Evolutionary conservation across 1,140 invertebrate genomes (phyloP).

Genomic region (Drosophila serrata): DNA sequence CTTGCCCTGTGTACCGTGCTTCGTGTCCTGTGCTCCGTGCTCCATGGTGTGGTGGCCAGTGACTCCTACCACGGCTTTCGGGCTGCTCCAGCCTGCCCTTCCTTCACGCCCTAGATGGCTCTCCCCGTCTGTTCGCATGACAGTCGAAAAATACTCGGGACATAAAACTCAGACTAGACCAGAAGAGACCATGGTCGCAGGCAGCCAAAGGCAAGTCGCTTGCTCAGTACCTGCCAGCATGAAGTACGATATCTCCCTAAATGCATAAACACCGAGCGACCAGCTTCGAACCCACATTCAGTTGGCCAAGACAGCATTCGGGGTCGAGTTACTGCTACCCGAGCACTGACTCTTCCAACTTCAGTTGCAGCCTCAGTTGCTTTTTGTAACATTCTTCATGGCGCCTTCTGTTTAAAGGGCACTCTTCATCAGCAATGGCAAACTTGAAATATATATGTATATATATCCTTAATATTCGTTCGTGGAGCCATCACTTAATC

Average conservation of each 20-base stretch:
- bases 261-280: constrained; percentile 56
- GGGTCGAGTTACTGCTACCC: background rate
- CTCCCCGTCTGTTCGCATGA: constrained; percentile 7
- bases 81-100: background rate
- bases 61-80: background rate
- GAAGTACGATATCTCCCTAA: constrained; percentile 35
- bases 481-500: constrained; percentile 67
- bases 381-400: constrained; percentile 56
- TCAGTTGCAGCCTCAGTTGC: constrained; percentile 29
- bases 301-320: constrained; percentile 3
- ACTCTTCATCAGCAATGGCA: constrained; percentile 52
- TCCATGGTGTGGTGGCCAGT: constrained; percentile 1
- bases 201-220: constrained; percentile 16
- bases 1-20: constrained; percentile 37
- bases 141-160: constrained; percentile 38
- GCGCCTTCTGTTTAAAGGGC: constrained; percentile 59
- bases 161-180: constrained; percentile 36
- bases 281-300: constrained; percentile 61
- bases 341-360: constrained; percentile 8
- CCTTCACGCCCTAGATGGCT: background rate
- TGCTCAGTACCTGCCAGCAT: constrained; percentile 28
- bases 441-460: constrained; percentile 54
- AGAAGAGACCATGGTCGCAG: constrained; percentile 25
- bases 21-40: background rate
- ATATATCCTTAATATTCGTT: constrained; percentile 51